A percentile compares a stretch with the other conserved stretches of the same genome.
Evolutionary conservation across 2,888 invertebrate species (phyloP).

Genomic region (Seira ritae): DNA sequence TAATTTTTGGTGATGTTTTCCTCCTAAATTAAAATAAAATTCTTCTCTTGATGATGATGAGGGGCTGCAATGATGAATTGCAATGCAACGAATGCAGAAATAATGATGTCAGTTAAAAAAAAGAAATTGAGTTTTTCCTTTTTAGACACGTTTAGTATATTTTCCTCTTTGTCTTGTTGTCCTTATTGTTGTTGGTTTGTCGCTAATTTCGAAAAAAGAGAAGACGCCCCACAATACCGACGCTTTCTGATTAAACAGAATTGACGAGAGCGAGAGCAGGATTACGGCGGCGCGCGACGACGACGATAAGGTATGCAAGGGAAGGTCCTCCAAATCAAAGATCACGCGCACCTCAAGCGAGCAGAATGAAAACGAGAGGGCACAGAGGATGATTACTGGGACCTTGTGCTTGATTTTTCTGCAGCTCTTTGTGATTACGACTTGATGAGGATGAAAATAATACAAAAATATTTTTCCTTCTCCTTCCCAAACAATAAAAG

Average conservation of each 20-base stretch:
- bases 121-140: conserved; percentile 9
- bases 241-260: conserved; percentile 5
- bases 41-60: too few species aligned
- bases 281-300: too few species aligned
- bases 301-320: too few species aligned
- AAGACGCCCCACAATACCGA: conserved; percentile 4
- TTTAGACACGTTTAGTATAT: not conserved
- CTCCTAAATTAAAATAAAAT: too few species aligned
- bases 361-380: not conserved
- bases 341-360: too few species aligned
- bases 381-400: too few species aligned
- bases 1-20: too few species aligned
- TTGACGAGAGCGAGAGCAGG: not conserved
- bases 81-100: not conserved
- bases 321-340: too few species aligned
- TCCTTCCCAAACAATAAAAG: not conserved
- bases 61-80: not conserved
- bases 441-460: not conserved
- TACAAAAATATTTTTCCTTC: not conserved
- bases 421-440: not conserved
- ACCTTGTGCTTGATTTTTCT: not conserved
- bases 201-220: not conserved
- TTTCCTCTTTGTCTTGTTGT: not conserved
- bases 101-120: not conserved
- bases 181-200: conserved; percentile 1